Evolutionary conservation across 2,888 invertebrate species (phyloP), one percentile per base, ranked within the genome.

Genomic region (Yponomeuta malinellus): DNA sequence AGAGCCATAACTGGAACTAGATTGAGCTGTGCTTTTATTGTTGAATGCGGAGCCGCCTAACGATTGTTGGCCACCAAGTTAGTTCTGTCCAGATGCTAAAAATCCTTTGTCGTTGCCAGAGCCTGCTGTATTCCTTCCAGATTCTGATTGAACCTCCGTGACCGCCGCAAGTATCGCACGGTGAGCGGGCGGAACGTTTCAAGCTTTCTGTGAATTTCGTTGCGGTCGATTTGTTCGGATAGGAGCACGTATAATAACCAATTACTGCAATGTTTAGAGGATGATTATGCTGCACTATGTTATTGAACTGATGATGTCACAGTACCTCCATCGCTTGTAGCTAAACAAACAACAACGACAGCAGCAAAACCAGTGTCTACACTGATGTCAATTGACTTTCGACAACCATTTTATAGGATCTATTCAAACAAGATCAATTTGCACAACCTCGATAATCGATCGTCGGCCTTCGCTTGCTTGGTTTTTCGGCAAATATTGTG

Each of bases 101-200:
- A 43, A 5, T 43, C 43, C 43, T 8, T 63, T 63, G 63, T 29
- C 23, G 29, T 63, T 2, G n/a, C 15, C 29, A 29, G 63, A 63
- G 29, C 63, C 63, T 63, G 1, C 63, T 23, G 23, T 23, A 43
- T 43, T 43, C 43, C 43, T 5, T 43, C 43, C 68, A 68, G 10
- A 68, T 48, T 23, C 23, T 52, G 52, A 52, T 48, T 48, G 43
- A n/a, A 75, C 8, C 74, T 72, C 12, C 73, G 74, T 63, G 67
- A 63, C 29, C 69, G 31, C 72, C 74, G 63, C 81, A 79, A 29
- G 72, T 71, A 3, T 73, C 69, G 68, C 78, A 79, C 6, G 83
- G 79, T 31, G 83, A 83, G 63, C 84, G 78, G 4, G 73, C 76
- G 67, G 75, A 73, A n/a, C 84, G 76, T 66, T 73, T 75, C 8